Percentiles rank a stretch among this genome's conserved stretches.
phyloP scores from a whole-genome alignment of 1,140 invertebrate genomes.

The Nasonia vitripennis region DNA sequence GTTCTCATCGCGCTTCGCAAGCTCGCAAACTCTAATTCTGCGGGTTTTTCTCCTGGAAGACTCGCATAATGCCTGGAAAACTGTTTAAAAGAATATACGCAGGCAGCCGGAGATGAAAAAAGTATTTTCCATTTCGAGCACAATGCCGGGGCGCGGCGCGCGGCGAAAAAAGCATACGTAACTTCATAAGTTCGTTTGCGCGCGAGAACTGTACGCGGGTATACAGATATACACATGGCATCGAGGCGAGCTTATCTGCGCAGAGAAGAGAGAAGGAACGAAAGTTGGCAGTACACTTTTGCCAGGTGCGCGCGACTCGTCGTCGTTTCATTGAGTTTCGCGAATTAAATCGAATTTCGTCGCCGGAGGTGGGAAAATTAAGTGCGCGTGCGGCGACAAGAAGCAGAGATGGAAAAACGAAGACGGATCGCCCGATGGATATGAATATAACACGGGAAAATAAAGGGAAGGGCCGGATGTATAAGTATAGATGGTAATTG shows the following conservation, averaged over 20 bases:
- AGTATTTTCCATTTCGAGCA: background rate
- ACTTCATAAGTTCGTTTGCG: too few relatives aligned
- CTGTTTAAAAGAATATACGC: background rate
- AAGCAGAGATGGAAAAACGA: constrained; percentile 2
- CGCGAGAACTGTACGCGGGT: too few relatives aligned
- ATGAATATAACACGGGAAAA: too few relatives aligned
- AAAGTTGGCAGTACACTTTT: too few relatives aligned
- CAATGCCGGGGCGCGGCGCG: background rate
- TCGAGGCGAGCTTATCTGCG: background rate
- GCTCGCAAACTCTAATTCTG: background rate
- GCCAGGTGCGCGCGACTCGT: background rate
- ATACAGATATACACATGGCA: too few relatives aligned
- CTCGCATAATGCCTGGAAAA: background rate
- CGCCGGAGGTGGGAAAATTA: constrained; percentile 9
- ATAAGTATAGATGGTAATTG: constrained; percentile 40
- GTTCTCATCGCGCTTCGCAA: too few relatives aligned
- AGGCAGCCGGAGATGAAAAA: background rate
- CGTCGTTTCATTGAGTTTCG: constrained; percentile 37
- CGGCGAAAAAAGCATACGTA: too few relatives aligned
- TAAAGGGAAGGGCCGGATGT: background rate
- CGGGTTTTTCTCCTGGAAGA: background rate
- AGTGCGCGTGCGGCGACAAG: background rate
- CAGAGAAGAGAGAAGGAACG: too few relatives aligned
- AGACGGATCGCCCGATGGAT: background rate
- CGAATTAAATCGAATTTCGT: constrained; percentile 52